Evolutionary conservation across 2,113 vertebrate genomes (phyloP).

Genomic region (Chitala chitala): DNA sequence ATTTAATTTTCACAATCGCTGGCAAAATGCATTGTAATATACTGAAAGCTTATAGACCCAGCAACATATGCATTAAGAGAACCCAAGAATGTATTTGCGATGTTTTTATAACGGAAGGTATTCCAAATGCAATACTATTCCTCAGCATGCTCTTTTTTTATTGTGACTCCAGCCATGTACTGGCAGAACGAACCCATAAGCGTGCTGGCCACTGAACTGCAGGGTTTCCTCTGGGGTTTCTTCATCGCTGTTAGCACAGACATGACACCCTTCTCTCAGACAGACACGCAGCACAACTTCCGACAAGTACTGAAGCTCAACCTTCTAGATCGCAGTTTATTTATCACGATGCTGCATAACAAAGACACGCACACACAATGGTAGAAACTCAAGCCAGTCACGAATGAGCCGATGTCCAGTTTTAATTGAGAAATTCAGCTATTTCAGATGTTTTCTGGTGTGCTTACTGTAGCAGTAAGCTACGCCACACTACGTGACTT

Average conservation of each 20-base stretch:
- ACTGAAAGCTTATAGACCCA: conserved; percentile 22
- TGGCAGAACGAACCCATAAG: conserved; percentile 61
- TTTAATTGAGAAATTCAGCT: too few relatives aligned
- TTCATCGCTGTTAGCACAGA: conserved; percentile 50
- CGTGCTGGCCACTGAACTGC: conserved; percentile 51
- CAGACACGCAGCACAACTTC: not conserved
- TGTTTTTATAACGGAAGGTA: conserved; percentile 50
- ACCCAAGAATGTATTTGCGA: conserved; percentile 26
- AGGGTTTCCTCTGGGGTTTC: conserved; percentile 52
- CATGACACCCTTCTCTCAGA: conserved; percentile 26
- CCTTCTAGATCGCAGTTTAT: too few relatives aligned
- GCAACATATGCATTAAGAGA: conserved; percentile 29
- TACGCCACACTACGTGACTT: too few relatives aligned
- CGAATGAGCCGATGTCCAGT: too few relatives aligned
- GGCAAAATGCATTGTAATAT: not conserved
- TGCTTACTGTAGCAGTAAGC: too few relatives aligned
- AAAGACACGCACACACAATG: too few relatives aligned
- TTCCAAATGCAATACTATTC: conserved; percentile 59
- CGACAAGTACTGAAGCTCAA: too few relatives aligned
- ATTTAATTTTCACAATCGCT: too few relatives aligned
- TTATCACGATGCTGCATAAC: too few relatives aligned
- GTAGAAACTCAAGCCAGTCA: too few relatives aligned
- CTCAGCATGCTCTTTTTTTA: conserved; percentile 54
- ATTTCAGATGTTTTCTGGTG: too few relatives aligned
- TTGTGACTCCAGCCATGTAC: conserved; percentile 44